A percentile compares a stretch with the other conserved stretches of the same genome.
Evolutionary conservation across 2,797 vertebrate species (phyloP).

Genomic region (Semaprochilodus insignis): DNA sequence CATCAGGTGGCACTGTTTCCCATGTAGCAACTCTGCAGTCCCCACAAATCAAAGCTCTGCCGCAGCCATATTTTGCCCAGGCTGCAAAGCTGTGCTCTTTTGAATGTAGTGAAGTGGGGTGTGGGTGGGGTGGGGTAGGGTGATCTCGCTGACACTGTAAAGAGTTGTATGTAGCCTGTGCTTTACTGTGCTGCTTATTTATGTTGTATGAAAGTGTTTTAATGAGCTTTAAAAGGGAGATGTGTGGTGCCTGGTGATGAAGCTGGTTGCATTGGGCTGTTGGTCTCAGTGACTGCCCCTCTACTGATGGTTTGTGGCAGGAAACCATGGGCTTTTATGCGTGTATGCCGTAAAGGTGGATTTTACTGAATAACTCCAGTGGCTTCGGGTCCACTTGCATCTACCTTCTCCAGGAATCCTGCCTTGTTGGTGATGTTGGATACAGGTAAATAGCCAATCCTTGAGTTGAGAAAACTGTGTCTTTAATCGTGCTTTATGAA

Average conservation of each 20-base stretch:
- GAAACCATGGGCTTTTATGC: slow-evolving; percentile 14
- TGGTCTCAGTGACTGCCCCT: background rate
- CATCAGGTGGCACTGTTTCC: slow-evolving; percentile 35
- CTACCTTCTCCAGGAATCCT: slow-evolving; percentile 19
- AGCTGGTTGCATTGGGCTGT: slow-evolving; percentile 24
- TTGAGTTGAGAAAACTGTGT: slow-evolving; percentile 23
- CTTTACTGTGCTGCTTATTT: slow-evolving; percentile 50
- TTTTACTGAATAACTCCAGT: slow-evolving; percentile 16
- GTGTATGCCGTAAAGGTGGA: background rate
- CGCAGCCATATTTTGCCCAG: slow-evolving; percentile 34
- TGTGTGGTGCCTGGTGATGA: slow-evolving; percentile 27
- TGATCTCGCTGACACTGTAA: slow-evolving; percentile 42
- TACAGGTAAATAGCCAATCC: slow-evolving; percentile 26
- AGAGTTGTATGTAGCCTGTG: slow-evolving; percentile 44
- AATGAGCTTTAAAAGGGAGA: slow-evolving; percentile 32
- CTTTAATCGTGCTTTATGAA: slow-evolving; percentile 45
- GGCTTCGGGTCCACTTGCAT: slow-evolving; percentile 18
- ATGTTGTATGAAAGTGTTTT: slow-evolving; percentile 37
- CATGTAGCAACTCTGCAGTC: slow-evolving; percentile 38
- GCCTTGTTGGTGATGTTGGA: slow-evolving; percentile 13
- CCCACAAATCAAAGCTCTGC: slow-evolving; percentile 34
- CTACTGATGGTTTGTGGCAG: slow-evolving; percentile 23
- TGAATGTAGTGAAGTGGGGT: slow-evolving; percentile 52
- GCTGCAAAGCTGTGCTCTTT: slow-evolving; percentile 39
- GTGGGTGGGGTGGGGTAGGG: slow-evolving; percentile 21